These are phyloP conservation scores for Strix aluco DNA, from an alignment of 2,113 vertebrate species.

Conservation along the genomic window DNA sequence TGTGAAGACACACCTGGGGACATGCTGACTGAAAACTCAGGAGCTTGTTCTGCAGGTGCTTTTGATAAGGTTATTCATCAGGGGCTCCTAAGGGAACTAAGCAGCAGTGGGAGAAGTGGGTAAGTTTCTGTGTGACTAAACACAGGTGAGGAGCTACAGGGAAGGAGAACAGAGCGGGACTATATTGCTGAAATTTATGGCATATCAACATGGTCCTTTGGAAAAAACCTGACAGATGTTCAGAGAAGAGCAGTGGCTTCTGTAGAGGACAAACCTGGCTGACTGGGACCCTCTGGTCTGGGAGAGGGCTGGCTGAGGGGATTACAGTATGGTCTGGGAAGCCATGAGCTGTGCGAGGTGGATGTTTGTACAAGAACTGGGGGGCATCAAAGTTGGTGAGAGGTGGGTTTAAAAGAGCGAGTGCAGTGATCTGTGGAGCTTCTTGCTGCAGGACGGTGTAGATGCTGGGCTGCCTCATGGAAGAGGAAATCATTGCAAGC, in stretches of 20 bases:
- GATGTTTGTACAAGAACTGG: neutral
- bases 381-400: neutral
- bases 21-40: neutral
- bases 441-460: neutral
- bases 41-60: neutral
- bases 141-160: neutral
- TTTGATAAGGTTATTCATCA: neutral
- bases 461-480: neutral
- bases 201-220: neutral
- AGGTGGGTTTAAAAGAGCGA: neutral
- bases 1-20: neutral
- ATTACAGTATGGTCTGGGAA: neutral
- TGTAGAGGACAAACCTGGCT: neutral
- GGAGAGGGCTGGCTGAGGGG: fast-evolving
- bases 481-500: neutral
- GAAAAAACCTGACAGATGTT: neutral
- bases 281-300: neutral
- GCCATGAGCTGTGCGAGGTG: neutral
- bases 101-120: neutral
- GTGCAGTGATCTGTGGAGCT: neutral
- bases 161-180: neutral
- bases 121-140: neutral
- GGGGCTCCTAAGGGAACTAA: neutral
- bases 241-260: neutral
- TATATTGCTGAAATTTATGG: neutral